Evolutionary conservation across 2,797 vertebrate genomes (phyloP), one percentile per base, ranked within the genome.

Genomic region (Sandelia bainsii): DNA sequence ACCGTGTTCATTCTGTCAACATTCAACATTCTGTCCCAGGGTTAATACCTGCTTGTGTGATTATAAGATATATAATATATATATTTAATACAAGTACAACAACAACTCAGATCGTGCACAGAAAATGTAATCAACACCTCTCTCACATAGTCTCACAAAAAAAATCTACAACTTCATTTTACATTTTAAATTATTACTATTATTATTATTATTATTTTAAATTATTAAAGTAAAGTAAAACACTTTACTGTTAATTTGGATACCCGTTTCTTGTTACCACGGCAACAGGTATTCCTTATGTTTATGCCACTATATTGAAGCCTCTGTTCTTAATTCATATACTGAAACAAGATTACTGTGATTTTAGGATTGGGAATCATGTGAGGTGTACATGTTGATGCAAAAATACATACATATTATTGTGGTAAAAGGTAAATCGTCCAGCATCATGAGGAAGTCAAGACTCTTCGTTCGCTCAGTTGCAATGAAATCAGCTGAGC

Each of bases 361-460:
- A 62, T 23, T 64, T 9, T 14, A 13, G 22, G n/a, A n/a, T 5
- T 42, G 23, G 13, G 27, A 59, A 51, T 59, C 20, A 11, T 32
- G n/a, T 3, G 22, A n/a, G 27, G 44, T 29, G 17, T 22, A 64
- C 25, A 14, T 53, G 45, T 25, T 44, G 8, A 37, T 25, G 13
- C 2, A 42, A 49, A 49, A 46, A 40, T 32, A 17, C 13, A 27
- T n/a, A n/a, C n/a, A n/a, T 27, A 40, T 32, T 57, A 17, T 57
- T 54, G 58, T 77, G 46, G 48, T 44, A 37, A 58, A 68, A 65
- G 32, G 37, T 71, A 75, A 79, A 79, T 25, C 65, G 22, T 76
- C 56, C 17, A 45, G 39, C 60, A 51, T 82, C 63, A 68, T 51
- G 70, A 80, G 40, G 50, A 49, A 73, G 60, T 62, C 60, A 77